A percentile compares a stretch with the other conserved stretches of the same genome.
Conservation (phyloP, 2,797 vertebrate species). For the Sebastes reedi region DNA sequence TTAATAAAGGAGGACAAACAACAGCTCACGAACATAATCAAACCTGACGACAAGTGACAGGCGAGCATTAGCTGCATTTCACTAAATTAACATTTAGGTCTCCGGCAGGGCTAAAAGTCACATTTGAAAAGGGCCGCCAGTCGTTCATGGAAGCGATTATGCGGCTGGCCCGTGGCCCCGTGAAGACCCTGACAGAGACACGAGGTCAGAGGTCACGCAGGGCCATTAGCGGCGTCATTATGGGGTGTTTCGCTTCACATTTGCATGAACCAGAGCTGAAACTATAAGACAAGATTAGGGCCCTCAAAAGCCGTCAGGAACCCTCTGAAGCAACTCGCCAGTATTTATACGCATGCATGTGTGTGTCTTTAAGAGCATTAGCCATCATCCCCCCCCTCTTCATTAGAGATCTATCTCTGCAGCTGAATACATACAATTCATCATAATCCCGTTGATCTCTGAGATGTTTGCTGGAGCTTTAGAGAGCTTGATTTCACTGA, state of each 20-base stretch:
- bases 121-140: conserved; percentile 72
- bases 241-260: conserved; percentile 59
- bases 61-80: conserved; percentile 77
- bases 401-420: conserved; percentile 53
- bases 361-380: conserved; percentile 57
- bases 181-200: conserved; percentile 76
- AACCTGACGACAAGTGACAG: conserved; percentile 85
- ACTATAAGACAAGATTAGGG: conserved; percentile 29
- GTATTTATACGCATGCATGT: conserved; percentile 6
- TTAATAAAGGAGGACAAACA: conserved; percentile 79
- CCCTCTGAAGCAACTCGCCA: not conserved
- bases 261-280: conserved; percentile 43
- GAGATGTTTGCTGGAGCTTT: conserved; percentile 64
- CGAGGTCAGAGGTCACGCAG: conserved; percentile 71
- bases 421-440: conserved; percentile 67
- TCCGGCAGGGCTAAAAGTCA: conserved; percentile 74
- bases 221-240: conserved; percentile 80
- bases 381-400: conserved; percentile 17
- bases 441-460: conserved; percentile 70
- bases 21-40: conserved; percentile 75
- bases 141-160: conserved; percentile 83
- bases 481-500: conserved; percentile 62
- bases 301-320: conserved; percentile 5
- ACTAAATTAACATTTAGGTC: conserved; percentile 82
- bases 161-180: conserved; percentile 74